phyloP scores from a whole-genome alignment of 1,140 invertebrate species.

The Harpegnathos saltator region DNA sequence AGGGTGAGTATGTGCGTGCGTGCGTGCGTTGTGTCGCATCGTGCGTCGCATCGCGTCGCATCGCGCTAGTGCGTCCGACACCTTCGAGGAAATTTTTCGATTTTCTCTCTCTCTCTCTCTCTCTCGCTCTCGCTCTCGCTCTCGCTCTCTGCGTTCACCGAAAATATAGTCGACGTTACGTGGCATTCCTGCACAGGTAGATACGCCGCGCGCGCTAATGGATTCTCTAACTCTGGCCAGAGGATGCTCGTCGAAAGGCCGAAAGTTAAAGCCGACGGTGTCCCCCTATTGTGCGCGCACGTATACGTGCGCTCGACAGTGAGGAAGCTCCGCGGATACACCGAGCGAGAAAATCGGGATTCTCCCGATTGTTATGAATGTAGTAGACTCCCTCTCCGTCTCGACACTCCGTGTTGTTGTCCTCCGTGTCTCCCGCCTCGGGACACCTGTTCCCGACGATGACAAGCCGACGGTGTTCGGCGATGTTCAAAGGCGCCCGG shows the following conservation, averaged over 20 bases:
- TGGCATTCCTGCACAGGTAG: constrained; percentile 5
- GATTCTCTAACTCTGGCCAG: not conserved
- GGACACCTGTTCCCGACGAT: constrained; percentile 20
- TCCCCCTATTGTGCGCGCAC: too few species aligned
- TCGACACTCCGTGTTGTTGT: too few species aligned
- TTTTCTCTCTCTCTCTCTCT: not conserved
- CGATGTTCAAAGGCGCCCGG: not conserved
- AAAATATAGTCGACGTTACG: constrained; percentile 10
- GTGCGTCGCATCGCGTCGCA: constrained; percentile 67
- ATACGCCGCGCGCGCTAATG: not conserved
- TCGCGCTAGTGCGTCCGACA: constrained; percentile 45
- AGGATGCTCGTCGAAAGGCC: not conserved
- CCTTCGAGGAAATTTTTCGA: constrained; percentile 18
- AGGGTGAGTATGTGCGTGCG: constrained; percentile 4
- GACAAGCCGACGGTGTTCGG: not conserved
- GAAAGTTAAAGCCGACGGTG: too few species aligned
- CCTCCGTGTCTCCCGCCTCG: too few species aligned
- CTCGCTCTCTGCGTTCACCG: not conserved
- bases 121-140: not conserved
- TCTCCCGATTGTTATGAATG: too few species aligned
- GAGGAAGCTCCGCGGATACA: too few species aligned
- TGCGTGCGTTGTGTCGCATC: constrained; percentile 60
- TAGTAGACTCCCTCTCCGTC: too few species aligned
- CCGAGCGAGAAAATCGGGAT: too few species aligned
- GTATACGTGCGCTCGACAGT: too few species aligned